A percentile compares a stretch with the other conserved stretches of the same genome.
Evolutionary conservation across 2,797 vertebrate species (phyloP).

Genomic region (Aldrovandia affinis): DNA sequence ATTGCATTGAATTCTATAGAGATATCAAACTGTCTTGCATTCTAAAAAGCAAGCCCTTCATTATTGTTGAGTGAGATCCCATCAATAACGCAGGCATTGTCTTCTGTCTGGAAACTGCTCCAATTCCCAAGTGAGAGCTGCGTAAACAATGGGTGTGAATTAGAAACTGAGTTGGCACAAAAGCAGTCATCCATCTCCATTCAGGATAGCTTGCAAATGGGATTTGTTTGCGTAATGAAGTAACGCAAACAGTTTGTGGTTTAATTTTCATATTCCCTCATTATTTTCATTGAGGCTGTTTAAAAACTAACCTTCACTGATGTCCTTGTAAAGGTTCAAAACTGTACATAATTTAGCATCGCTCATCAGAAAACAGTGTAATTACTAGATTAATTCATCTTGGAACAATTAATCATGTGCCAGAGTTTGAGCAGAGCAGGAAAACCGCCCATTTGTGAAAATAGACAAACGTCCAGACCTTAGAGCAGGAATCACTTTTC

Average conservation of each 20-base stretch:
- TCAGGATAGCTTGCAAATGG: constrained; percentile 47
- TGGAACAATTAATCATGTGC: constrained; percentile 39
- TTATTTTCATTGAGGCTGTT: constrained; percentile 32
- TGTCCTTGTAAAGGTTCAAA: constrained; percentile 37
- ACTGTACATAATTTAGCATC: constrained; percentile 39
- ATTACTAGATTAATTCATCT: constrained; percentile 39
- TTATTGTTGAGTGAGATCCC: constrained; percentile 46
- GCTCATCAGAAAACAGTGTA: constrained; percentile 43
- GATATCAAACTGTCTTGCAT: constrained; percentile 25
- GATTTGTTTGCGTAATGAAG: constrained; percentile 41
- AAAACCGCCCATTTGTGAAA: constrained; percentile 18
- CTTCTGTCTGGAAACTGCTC: constrained; percentile 40
- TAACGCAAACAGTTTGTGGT: constrained; percentile 34
- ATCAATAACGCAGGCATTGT: constrained; percentile 42
- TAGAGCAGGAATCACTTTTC: not conserved
- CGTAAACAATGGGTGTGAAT: constrained; percentile 46
- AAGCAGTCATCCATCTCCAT: constrained; percentile 43
- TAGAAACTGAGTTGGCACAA: constrained; percentile 33
- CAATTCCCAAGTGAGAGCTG: constrained; percentile 36
- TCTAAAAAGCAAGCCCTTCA: constrained; percentile 41
- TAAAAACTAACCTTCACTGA: constrained; percentile 34
- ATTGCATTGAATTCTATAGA: constrained; percentile 35
- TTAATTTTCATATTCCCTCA: constrained; percentile 23
- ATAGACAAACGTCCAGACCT: constrained; percentile 14
- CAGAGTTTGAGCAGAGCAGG: constrained; percentile 20